Evolutionary conservation across 2,113 vertebrate species (phyloP).

Genomic region (Orcinus orca): DNA sequence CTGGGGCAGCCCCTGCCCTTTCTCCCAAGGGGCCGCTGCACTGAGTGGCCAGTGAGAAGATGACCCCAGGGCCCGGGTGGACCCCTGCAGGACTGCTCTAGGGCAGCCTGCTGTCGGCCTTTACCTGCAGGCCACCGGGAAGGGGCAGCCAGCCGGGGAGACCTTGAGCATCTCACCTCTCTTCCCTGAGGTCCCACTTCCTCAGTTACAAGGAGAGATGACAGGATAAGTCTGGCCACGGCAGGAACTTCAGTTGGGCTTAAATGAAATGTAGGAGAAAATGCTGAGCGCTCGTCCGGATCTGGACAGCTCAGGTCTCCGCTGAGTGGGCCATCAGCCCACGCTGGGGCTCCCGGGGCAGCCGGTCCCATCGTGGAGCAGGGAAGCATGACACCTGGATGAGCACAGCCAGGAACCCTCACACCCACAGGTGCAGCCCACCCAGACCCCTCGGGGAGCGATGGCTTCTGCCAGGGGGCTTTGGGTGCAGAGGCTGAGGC

Average conservation of each 20-base stretch:
- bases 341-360: too few relatives aligned
- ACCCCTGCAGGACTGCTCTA: neutral
- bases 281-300: accelerated
- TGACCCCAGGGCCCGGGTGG: neutral
- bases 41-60: neutral
- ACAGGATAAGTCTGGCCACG: neutral
- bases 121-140: neutral
- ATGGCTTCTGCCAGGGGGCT: neutral
- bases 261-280: neutral
- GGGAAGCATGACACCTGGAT: neutral
- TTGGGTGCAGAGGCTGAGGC: neutral
- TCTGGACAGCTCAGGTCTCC: neutral
- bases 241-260: neutral
- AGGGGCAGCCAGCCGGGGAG: neutral
- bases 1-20: neutral
- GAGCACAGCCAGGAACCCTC: neutral
- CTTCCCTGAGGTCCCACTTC: neutral
- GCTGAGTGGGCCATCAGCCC: neutral
- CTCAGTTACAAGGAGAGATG: neutral
- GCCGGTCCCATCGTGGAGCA: neutral
- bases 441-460: neutral
- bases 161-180: neutral
- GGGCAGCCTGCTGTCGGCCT: neutral
- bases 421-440: accelerated
- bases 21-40: accelerated